Conservation (phyloP, 2,113 vertebrate species). For the Eptatretus burgeri region DNA sequence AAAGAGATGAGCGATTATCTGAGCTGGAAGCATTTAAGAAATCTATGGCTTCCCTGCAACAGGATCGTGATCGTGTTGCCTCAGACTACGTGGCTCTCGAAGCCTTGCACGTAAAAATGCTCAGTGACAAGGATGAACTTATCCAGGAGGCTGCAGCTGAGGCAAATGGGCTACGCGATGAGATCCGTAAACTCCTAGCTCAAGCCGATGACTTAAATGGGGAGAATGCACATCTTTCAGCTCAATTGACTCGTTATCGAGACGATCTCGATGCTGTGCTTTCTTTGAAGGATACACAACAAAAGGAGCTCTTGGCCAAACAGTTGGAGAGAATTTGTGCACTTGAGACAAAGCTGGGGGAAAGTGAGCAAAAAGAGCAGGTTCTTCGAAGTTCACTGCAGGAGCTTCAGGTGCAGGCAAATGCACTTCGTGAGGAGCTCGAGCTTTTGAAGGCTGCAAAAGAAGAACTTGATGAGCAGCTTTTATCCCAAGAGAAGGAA, state of each 20-base stretch:
- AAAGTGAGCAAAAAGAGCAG: constrained; percentile 18
- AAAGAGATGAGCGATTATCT: constrained; percentile 27
- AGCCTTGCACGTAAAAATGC: constrained; percentile 40
- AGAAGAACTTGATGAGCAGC: no score
- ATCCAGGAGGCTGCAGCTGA: constrained; percentile 73
- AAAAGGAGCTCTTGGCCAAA: constrained; percentile 41
- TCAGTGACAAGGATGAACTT: constrained; percentile 55
- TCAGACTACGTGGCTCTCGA: constrained; percentile 54
- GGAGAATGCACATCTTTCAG: constrained; percentile 53
- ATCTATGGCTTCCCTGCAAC: constrained; percentile 71
- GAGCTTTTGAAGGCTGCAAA: no score
- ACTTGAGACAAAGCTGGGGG: constrained; percentile 25
- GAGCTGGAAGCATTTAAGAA: constrained; percentile 48
- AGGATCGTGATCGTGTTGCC: constrained; percentile 47
- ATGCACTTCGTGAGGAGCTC: no score
- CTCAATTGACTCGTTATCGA: constrained; percentile 43
- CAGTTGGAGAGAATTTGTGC: constrained; percentile 29
- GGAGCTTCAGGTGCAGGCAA: no score
- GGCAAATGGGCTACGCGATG: constrained; percentile 54
- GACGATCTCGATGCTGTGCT: constrained; percentile 61
- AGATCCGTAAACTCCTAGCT: constrained; percentile 35
- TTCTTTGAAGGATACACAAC: constrained; percentile 61
- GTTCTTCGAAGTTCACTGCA: no score
- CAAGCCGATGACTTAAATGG: constrained; percentile 57
- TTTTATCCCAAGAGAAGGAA: no score